Conservation (phyloP, 2,888 invertebrate genomes). For the Acleris sparsana region DNA sequence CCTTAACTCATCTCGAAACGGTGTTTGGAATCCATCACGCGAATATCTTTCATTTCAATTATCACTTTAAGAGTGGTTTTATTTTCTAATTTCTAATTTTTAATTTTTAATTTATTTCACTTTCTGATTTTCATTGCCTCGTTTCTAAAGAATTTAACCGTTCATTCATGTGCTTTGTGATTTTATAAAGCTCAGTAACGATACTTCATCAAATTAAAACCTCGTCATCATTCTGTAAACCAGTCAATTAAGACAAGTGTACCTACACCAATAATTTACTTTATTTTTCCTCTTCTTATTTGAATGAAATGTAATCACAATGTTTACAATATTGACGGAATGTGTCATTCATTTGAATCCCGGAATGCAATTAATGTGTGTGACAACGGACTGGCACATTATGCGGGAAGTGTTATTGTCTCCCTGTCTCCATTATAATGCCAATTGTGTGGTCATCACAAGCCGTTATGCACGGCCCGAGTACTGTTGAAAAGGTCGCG, state of each 20-base stretch:
- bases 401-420: constrained; percentile 38
- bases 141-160: not conserved
- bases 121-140: constrained; percentile 1
- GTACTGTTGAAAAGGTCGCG: constrained; percentile 45
- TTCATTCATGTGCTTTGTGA: no score
- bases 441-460: constrained; percentile 34
- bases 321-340: constrained; percentile 26
- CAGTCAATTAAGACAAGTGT: not conserved
- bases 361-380: constrained; percentile 54
- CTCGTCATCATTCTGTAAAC: not conserved
- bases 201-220: not conserved
- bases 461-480: constrained; percentile 42
- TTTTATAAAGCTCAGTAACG: no score
- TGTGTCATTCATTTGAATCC: constrained; percentile 42
- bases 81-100: constrained; percentile 15
- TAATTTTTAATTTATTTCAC: constrained; percentile 14
- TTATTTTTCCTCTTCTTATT: not conserved
- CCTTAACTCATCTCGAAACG: constrained; percentile 1
- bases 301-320: constrained; percentile 1
- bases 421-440: constrained; percentile 13
- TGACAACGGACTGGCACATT: constrained; percentile 34
- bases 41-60: constrained; percentile 20
- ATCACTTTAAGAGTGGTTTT: not conserved
- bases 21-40: constrained; percentile 4
- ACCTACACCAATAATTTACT: not conserved